Percentiles rank a stretch among this genome's conserved stretches.
These are phyloP conservation scores for Rhagophthalmus giganteus DNA, from an alignment of 2,888 invertebrate genomes.

Conservation along the genomic window DNA sequence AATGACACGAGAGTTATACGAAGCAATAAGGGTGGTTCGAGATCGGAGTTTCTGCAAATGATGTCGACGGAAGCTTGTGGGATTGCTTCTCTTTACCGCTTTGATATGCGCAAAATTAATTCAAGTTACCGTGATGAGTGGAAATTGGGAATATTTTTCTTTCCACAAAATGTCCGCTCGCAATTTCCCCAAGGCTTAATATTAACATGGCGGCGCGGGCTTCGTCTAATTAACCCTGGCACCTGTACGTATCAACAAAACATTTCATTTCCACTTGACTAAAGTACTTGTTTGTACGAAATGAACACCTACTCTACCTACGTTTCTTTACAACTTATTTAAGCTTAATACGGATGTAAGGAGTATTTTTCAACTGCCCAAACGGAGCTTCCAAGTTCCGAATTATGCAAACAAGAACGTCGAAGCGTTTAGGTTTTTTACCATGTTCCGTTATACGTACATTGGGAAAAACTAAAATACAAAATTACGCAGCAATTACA, in stretches of 20 bases:
- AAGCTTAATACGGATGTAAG: too few species aligned
- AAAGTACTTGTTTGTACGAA: conserved; percentile 19
- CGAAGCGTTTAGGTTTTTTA: too few species aligned
- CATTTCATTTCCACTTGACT: conserved; percentile 44
- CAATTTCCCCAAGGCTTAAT: conserved; percentile 50
- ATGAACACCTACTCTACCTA: conserved; percentile 22
- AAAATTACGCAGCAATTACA: too few species aligned
- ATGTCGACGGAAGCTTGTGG: conserved; percentile 36
- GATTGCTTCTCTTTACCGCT: conserved; percentile 34
- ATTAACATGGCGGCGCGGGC: conserved; percentile 42
- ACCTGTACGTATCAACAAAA: conserved; percentile 32
- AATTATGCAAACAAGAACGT: too few species aligned
- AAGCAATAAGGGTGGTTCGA: conserved; percentile 36
- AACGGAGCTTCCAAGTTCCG: too few species aligned
- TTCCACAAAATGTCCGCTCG: conserved; percentile 47
- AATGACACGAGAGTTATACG: conserved; percentile 32
- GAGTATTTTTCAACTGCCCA: too few species aligned
- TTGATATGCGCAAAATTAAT: conserved; percentile 45
- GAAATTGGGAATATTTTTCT: conserved; percentile 49
- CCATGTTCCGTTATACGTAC: too few species aligned
- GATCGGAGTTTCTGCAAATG: conserved; percentile 35
- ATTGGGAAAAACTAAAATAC: too few species aligned
- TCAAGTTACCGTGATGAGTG: conserved; percentile 45
- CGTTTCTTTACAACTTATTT: too few species aligned
- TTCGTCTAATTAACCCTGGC: conserved; percentile 30